Evolutionary conservation across 2,113 vertebrate genomes (phyloP), one percentile per base, ranked within the genome.

Genomic region (Pangasianodon gigas): DNA sequence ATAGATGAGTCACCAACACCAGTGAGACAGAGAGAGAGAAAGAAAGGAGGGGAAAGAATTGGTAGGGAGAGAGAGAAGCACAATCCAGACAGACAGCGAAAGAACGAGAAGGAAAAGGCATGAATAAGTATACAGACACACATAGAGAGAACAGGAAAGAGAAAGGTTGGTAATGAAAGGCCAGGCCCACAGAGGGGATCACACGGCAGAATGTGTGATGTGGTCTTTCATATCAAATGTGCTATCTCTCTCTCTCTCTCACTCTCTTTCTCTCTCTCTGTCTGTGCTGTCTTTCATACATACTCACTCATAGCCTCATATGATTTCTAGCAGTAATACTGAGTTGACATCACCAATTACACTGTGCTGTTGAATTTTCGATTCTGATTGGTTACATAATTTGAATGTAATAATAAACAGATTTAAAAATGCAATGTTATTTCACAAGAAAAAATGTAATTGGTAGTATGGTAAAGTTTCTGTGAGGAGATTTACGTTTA

Each of bases 21-120:
- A 41, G 67, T 92, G 48, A 92, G 91, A 95, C 91, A 90, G 90
- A 90, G 91, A 94, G 48, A 71, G 79, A 91, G 91, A 94, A 92
- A 91, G 92, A 89, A 54, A 41, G 24, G 69, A 16, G n/a, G 67
- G 13, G 52, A 77, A 44, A 88, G 46, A 62, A 58, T 24, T 60
- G 52, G 18, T 32, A 58, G 56, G 62, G 26, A 46, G 41, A 52
- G 44, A 85, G 37, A 83, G 46, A 71, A 37, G 4, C 7, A 46
- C 79, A 32, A 77, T 4, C 93, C 86, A 92, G 51, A 85, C 89
- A 92, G 89, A 85, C 83, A 91, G 51, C 87, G 91, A 88, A 91
- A 87, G 91, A 79, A 67, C 19, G 16, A 65, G 62, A 82, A 4
- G 51, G 46, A 71, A 60, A 89, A 87, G n/a, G 21, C 29, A 62